Evolutionary conservation across 2,113 vertebrate species (phyloP).

Genomic region (Athene noctua): DNA sequence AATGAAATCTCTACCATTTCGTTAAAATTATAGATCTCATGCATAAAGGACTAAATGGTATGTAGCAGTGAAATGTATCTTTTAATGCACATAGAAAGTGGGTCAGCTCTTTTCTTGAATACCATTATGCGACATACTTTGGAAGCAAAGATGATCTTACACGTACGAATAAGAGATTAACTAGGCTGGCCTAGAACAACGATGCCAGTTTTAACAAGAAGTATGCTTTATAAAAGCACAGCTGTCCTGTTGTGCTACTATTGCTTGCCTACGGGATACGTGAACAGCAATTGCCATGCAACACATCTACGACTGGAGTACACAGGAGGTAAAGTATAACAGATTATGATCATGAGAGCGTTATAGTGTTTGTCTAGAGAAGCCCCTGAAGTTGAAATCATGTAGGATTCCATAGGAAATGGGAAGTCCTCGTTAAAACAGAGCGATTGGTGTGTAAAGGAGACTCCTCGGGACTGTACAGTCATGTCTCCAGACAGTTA

Average conservation of each 20-base stretch:
- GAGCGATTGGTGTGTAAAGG: not conserved
- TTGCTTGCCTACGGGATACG: not conserved
- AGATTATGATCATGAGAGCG: not conserved
- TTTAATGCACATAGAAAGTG: not conserved
- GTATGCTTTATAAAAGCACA: not conserved
- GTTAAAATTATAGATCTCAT: not conserved
- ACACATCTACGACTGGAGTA: not conserved
- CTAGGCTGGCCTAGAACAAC: not conserved
- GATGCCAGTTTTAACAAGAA: not conserved
- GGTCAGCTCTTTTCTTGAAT: not conserved
- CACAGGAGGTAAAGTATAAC: not conserved
- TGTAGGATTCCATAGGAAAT: accelerated
- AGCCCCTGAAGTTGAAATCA: not conserved
- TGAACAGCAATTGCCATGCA: not conserved
- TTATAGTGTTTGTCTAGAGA: not conserved
- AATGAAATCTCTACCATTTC: not conserved
- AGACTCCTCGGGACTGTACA: not conserved
- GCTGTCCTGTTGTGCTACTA: not conserved
- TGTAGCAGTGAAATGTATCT: not conserved
- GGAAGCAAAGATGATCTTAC: not conserved
- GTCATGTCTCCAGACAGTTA: not conserved
- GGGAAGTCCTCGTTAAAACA: not conserved
- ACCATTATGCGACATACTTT: not conserved
- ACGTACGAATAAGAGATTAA: not conserved
- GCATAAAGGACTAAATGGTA: not conserved